Evolutionary conservation across 2,888 invertebrate species (phyloP).

Genomic region (Lepidonotus clava): DNA sequence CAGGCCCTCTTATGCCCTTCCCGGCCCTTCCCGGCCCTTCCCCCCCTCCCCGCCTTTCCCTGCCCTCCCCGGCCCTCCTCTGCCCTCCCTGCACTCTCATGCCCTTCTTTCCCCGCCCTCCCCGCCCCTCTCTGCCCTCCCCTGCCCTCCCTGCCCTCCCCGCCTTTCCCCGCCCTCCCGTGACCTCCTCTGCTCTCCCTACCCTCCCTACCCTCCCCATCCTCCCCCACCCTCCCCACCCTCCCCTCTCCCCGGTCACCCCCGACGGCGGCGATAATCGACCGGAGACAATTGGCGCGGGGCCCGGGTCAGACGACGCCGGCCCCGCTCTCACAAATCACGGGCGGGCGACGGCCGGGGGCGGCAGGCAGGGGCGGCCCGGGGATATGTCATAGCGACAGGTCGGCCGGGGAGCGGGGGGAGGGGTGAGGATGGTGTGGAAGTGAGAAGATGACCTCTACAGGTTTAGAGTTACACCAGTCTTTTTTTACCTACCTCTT

Average conservation of each 20-base stretch:
- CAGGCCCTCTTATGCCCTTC: too few species aligned
- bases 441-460: too few species aligned
- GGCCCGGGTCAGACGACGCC: slow-evolving; percentile 30
- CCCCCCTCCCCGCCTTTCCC: too few species aligned
- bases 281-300: slow-evolving; percentile 47
- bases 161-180: too few species aligned
- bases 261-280: slow-evolving; percentile 38
- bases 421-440: background rate
- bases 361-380: background rate
- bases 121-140: too few species aligned
- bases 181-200: background rate
- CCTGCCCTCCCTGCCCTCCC: too few species aligned
- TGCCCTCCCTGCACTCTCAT: too few species aligned
- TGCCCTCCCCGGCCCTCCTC: too few species aligned
- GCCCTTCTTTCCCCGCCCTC: too few species aligned
- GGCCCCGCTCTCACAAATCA: slow-evolving; percentile 30
- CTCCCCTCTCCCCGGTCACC: background rate
- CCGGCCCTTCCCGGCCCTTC: too few species aligned
- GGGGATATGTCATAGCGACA: background rate
- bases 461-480: too few species aligned
- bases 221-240: background rate
- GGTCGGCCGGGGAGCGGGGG: background rate
- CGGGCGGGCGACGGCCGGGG: background rate
- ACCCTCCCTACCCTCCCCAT: background rate
- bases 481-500: too few species aligned